Conservation (phyloP, 2,113 vertebrate species). For the Oryzias javanicus region DNA sequence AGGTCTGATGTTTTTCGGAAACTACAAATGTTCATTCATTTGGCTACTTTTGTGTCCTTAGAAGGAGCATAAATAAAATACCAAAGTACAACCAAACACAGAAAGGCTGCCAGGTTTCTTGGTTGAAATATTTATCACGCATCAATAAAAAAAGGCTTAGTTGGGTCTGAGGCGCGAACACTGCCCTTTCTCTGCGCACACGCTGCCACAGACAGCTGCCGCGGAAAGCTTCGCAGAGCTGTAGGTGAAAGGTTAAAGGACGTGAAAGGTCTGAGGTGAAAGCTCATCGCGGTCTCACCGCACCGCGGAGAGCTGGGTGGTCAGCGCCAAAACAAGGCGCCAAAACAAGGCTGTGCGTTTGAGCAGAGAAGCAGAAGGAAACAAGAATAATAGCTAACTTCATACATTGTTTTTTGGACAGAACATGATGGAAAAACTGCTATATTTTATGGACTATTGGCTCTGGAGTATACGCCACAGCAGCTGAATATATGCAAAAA, state of each 20-base stretch:
- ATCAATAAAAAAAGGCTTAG: background rate
- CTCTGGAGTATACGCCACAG: no score
- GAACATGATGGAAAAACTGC: no score
- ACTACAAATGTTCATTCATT: no score
- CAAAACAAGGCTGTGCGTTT: conserved; percentile 14
- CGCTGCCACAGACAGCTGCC: conserved; percentile 50
- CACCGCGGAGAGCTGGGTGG: conserved; percentile 48
- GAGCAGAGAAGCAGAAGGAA: background rate
- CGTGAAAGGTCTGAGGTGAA: conserved; percentile 51
- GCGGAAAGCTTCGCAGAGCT: conserved; percentile 14
- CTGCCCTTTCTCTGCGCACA: conserved; percentile 1
- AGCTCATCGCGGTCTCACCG: conserved; percentile 51
- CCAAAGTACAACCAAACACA: background rate
- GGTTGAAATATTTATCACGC: background rate
- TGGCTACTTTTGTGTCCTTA: no score
- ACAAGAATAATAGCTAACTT: background rate
- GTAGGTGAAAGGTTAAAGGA: conserved; percentile 70
- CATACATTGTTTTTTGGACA: no score
- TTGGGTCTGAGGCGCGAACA: background rate
- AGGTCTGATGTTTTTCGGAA: no score
- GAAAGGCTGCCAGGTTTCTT: background rate
- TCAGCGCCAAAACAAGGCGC: conserved; percentile 27
- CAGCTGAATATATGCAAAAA: no score
- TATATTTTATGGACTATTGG: no score
- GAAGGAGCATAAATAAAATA: background rate